phyloP scores from a whole-genome alignment of 1,140 invertebrate species.

The Condylostylus longicornis region DNA sequence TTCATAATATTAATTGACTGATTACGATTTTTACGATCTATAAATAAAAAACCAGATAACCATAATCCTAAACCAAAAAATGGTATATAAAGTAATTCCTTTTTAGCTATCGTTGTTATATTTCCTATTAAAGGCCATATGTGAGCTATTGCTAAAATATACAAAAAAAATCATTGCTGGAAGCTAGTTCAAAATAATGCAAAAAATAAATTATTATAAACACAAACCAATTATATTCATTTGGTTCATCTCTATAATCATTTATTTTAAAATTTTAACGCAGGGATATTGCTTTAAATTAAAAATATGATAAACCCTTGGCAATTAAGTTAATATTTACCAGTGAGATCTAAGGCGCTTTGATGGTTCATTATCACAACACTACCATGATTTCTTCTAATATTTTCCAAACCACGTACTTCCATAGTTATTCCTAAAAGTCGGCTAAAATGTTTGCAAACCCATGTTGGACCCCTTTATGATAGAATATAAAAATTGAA shows the following conservation, averaged over 20 bases:
- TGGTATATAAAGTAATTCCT: slow-evolving; percentile 58
- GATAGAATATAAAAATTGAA: not conserved
- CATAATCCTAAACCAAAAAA: slow-evolving; percentile 63
- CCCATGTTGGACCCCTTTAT: too few relatives aligned
- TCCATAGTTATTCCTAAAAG: slow-evolving; percentile 53
- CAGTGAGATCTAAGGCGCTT: slow-evolving; percentile 51
- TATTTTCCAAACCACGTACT: slow-evolving; percentile 53
- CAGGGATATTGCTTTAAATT: too few relatives aligned
- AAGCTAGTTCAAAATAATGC: too few relatives aligned
- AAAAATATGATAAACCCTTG: not conserved
- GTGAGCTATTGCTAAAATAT: slow-evolving; percentile 53
- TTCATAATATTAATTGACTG: slow-evolving; percentile 51
- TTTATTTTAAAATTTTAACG: too few relatives aligned
- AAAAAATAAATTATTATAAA: slow-evolving; percentile 31
- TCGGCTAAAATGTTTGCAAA: too few relatives aligned
- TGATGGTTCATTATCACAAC: slow-evolving; percentile 71
- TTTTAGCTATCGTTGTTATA: slow-evolving; percentile 59
- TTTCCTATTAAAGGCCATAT: slow-evolving; percentile 59
- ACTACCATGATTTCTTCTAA: slow-evolving; percentile 50
- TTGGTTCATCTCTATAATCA: too few relatives aligned
- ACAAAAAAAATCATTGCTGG: too few relatives aligned
- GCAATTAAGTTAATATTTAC: slow-evolving; percentile 32
- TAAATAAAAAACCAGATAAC: slow-evolving; percentile 70
- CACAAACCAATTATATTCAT: too few relatives aligned
- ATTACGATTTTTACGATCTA: slow-evolving; percentile 49